Evolutionary conservation across 2,113 vertebrate species (phyloP).

Genomic region (Addax nasomaculatus): DNA sequence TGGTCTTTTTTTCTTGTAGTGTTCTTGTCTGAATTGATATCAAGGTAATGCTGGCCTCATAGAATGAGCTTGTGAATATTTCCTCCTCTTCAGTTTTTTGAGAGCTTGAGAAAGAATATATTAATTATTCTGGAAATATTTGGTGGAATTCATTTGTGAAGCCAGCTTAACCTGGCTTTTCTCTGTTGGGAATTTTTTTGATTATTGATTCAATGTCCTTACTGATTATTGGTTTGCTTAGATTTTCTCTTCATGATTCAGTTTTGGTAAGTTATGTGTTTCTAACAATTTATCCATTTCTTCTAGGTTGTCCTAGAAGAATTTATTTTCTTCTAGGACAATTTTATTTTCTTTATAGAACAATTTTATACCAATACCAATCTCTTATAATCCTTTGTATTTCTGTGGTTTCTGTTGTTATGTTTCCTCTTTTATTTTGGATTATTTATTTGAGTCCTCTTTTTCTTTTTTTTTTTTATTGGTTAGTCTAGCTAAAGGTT

Average conservation of each 20-base stretch:
- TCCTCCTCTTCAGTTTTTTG: neutral
- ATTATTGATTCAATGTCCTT: neutral
- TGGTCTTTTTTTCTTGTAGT: neutral
- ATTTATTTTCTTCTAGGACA: neutral
- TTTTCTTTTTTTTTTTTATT: neutral
- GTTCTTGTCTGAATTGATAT: neutral
- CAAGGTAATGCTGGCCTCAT: neutral
- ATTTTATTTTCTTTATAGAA: neutral
- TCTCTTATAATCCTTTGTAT: neutral
- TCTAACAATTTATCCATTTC: neutral
- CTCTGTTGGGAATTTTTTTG: neutral
- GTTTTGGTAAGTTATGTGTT: neutral
- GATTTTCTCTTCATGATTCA: neutral
- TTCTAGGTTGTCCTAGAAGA: neutral
- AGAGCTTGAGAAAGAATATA: neutral
- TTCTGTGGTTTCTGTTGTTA: neutral
- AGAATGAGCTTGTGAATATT: neutral
- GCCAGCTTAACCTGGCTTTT: neutral
- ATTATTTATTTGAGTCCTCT: neutral
- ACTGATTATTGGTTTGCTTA: neutral
- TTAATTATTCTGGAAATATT: neutral
- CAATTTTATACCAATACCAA: neutral
- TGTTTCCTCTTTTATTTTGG: neutral
- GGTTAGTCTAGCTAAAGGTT: neutral
- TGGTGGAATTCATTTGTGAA: neutral